Evolutionary conservation across 2,113 vertebrate genomes (phyloP), one percentile per base, ranked within the genome.

Genomic region (Aspiorhynchus laticeps): DNA sequence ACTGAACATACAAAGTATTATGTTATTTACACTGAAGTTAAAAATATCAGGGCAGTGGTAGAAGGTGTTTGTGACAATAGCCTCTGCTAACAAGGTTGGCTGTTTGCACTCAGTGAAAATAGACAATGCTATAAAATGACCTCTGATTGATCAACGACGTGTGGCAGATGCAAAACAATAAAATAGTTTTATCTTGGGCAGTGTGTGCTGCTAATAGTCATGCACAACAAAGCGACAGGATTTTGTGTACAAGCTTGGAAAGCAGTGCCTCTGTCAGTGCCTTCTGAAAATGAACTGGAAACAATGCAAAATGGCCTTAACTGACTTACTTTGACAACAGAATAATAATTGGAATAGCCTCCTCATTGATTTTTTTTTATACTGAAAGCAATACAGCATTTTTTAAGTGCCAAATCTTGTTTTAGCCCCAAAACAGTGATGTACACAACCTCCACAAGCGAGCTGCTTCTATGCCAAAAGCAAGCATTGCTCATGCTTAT

Each of bases 401-500:
- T 5, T 43, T 31, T 33, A 19, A 10, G 5, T 14, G 38, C 51
- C 41, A 75, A 75, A 75, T 46, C 73, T 74, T 41, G 36, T 74
- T 41, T 41, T 82, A 46, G 75, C 59, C 67, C n/a, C 69, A 26
- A 73, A 33, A 76, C 36, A 63, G 17, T 77, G 33, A 78, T 46
- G 38, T 28, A 43, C 61, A 33, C n/a, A 80, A 73, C 77, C 46
- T 56, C 63, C 87, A 31, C 33, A 19, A 78, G 61, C 17, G 69
- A 63, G 19, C 79, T 83, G 51, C 88, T 80, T 84, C 56, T 36
- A 78, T 11, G 67, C 87, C 85, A 61, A 78, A 87, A 88, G 74
- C 78, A 86, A 88, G 90, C 89, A 80, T 67, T 76, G 71, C 80
- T 90, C 24, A 93, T 92, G 89, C 90, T 91, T 93, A 93, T 93